These are phyloP conservation scores for Oxyruncus cristatus DNA, from an alignment of 2,113 vertebrate species.

Conservation along the genomic window DNA sequence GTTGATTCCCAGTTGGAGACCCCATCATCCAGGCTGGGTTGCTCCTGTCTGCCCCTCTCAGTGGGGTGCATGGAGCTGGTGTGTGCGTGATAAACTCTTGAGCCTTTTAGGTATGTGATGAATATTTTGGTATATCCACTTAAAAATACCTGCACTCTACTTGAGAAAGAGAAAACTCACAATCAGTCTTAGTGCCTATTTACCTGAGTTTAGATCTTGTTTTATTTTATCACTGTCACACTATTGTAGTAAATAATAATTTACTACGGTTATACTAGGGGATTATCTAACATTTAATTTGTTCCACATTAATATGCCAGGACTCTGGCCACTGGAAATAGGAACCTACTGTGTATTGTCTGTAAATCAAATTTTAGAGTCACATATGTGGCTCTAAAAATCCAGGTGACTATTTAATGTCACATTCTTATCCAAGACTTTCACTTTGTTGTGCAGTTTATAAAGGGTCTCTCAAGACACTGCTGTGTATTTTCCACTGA, in stretches of 20 bases:
- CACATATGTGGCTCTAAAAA: not conserved
- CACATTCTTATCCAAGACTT: not conserved
- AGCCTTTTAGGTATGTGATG: not conserved
- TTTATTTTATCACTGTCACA: not conserved
- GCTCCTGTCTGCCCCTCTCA: fast-evolving
- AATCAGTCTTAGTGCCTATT: not conserved
- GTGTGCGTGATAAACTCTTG: not conserved
- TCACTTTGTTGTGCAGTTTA: not conserved
- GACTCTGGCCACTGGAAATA: not conserved
- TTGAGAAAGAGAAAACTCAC: not conserved
- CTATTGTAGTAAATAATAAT: not conserved
- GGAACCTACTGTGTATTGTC: not conserved
- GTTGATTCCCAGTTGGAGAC: not conserved
- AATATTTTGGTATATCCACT: not conserved
- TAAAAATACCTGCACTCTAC: not conserved
- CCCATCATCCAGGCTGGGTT: fast-evolving
- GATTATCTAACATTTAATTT: not conserved
- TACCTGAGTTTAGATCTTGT: not conserved
- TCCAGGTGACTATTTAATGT: not conserved
- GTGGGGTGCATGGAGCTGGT: fast-evolving
- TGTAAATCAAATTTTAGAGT: not conserved
- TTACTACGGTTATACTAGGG: not conserved
- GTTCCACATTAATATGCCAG: not conserved
- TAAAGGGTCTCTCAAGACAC: not conserved
- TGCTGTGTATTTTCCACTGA: not conserved